Base-by-base conservation (phyloP, 1,140 invertebrate genomes). In the Diplogasteroides magnus region DNA sequence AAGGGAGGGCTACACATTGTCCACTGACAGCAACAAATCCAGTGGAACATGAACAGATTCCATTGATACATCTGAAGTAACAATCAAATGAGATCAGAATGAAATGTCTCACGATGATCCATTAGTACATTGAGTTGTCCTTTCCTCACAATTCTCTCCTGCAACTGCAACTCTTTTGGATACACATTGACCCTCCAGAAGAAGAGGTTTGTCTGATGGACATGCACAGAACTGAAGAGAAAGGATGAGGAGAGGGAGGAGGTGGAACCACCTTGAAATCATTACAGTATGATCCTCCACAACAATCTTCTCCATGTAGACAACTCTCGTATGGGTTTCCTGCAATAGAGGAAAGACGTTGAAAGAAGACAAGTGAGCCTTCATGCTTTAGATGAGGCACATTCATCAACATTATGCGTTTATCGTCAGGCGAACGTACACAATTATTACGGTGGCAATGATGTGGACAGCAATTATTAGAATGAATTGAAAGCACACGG, bases 171-270 rank as follows among this genome's bases (percentile, higher is more conserved):
- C 77, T 55, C 77, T 65, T 2, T 56, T 61, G 23, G 68, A 32
- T 13, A 76, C 73, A 60, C 78, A 81, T 62, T 77, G 72, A 67
- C 78, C 74, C 29, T 82, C 63, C 11, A 69, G 72, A 61, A 82
- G 64, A 25, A 77, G 32, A 13, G 78, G 76, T 63, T 74, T 80
- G 64, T 72, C 66, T 11, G 69, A 29, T 14, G 79, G 79, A 61
- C 79, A 81, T 11, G 63, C 69, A 59, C 79, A 81, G 28, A 73
- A 64, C 77, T 81, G 26, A 69, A 74, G 61, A 37, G 1, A 27
- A 56, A 15, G 14, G 19, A 23, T 27, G 23, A 57, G n/a, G 28
- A 3, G 27, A 60, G 3, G n/a, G 13, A 23, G n/a, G 13, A 28
- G 6, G 13, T 25, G 23, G 6, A 25, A 13, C 27, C 31, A 71